These are phyloP conservation scores for Anguilla japonica DNA, from an alignment of 2,113 vertebrate genomes.

Conservation along the genomic window DNA sequence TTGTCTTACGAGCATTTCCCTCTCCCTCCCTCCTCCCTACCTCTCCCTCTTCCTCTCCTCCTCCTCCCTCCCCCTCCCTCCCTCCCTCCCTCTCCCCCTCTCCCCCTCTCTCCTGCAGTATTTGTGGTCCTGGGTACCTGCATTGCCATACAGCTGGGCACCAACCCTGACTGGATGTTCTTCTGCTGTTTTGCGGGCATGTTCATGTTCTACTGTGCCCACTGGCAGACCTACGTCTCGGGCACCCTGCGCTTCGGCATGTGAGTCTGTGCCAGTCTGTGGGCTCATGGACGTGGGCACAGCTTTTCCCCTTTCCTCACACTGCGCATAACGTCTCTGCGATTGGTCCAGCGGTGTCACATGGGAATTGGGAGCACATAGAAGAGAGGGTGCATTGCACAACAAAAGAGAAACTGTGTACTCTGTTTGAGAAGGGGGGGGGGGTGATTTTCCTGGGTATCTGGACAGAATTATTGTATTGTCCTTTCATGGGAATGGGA, in stretches of 20 bases:
- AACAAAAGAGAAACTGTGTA: background rate
- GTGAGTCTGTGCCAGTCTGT: slow-evolving; percentile 73
- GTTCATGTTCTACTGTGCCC: slow-evolving; percentile 99
- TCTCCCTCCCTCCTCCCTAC: too few species aligned
- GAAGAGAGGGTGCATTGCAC: background rate
- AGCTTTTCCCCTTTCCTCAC: too few species aligned
- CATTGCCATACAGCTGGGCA: slow-evolving; percentile 94
- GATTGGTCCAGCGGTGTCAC: background rate
- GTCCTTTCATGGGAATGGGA: too few species aligned
- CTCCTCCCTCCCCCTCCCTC: too few species aligned
- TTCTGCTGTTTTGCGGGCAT: slow-evolving; percentile 98
- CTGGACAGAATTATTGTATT: too few species aligned
- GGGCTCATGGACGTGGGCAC: background rate
- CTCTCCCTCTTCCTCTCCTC: too few species aligned
- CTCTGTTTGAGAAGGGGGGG: background rate
- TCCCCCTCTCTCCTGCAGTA: slow-evolving; percentile 71
- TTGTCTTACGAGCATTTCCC: too few species aligned
- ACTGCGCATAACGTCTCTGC: background rate
- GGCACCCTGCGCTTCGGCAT: slow-evolving; percentile 94
- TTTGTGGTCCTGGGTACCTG: slow-evolving; percentile 97
- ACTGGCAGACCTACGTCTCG: slow-evolving; percentile 98
- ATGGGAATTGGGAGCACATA: background rate
- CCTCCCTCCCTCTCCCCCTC: too few species aligned
- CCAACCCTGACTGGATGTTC: slow-evolving; percentile 99
- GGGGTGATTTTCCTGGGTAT: too few species aligned